These are phyloP conservation scores for Lepeophtheirus nordmannii DNA, from an alignment of 2,888 invertebrate genomes.

Conservation along the genomic window DNA sequence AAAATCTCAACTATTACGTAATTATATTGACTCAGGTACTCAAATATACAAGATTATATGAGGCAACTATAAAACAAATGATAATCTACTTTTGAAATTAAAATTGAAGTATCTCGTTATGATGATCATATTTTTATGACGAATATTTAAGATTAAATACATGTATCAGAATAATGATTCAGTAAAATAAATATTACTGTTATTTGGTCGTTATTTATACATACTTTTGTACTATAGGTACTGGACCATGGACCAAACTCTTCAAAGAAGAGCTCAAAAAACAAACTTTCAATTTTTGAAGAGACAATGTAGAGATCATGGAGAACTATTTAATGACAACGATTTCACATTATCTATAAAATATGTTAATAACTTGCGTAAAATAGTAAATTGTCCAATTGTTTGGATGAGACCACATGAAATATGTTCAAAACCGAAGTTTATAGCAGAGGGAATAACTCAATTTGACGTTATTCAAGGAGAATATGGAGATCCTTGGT, in stretches of 20 bases:
- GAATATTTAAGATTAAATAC: too few relatives aligned
- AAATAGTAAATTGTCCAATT: conserved; percentile 42
- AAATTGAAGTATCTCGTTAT: too few relatives aligned
- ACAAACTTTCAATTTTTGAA: conserved; percentile 41
- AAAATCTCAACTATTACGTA: too few relatives aligned
- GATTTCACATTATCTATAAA: conserved; percentile 44
- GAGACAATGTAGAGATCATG: conserved; percentile 42
- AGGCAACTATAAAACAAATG: too few relatives aligned
- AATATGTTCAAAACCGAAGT: conserved; percentile 48
- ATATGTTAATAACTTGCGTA: conserved; percentile 42
- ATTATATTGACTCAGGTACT: too few relatives aligned
- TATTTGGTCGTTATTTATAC: too few relatives aligned
- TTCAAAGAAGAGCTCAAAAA: conserved; percentile 23
- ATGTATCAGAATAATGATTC: too few relatives aligned
- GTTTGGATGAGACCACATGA: conserved; percentile 53
- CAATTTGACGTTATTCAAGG: conserved; percentile 43
- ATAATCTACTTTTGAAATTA: too few relatives aligned
- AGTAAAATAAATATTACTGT: too few relatives aligned
- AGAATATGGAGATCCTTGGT: conserved; percentile 44
- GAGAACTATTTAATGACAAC: conserved; percentile 45
- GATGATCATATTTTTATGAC: too few relatives aligned
- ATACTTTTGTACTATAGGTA: conserved; percentile 31
- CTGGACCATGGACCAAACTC: conserved; percentile 25
- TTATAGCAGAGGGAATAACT: conserved; percentile 36
- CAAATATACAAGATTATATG: too few relatives aligned